Conservation (phyloP, 2,888 invertebrate species). For the Eutolmus rufibarbis region DNA sequence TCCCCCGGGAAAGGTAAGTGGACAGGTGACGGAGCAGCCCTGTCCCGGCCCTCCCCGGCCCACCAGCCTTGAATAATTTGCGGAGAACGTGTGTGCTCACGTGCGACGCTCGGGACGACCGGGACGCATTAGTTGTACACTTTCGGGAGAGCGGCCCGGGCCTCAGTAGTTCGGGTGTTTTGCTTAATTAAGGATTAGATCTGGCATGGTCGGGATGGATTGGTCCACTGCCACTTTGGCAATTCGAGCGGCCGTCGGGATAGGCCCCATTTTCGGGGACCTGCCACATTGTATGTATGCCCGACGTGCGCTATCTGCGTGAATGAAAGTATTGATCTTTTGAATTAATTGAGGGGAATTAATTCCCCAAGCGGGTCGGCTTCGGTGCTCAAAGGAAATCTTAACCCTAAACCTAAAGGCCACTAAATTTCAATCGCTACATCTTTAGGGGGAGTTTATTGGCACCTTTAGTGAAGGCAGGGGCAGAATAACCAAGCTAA, state of each 20-base stretch:
- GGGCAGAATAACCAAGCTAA: background rate
- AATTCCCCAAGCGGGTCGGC: background rate
- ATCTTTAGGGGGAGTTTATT: background rate
- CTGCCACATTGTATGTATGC: background rate
- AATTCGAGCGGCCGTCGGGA: background rate
- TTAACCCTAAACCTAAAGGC: background rate
- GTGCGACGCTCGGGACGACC: background rate
- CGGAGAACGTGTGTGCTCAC: background rate
- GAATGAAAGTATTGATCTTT: background rate
- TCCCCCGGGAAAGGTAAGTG: background rate
- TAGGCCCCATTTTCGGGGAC: background rate
- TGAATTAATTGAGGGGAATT: slow-evolving; percentile 16
- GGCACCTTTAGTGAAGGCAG: background rate
- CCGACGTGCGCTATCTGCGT: background rate
- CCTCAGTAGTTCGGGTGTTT: background rate
- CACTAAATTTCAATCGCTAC: background rate
- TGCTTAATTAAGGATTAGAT: slow-evolving; percentile 16
- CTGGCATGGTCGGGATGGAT: background rate
- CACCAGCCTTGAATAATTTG: background rate
- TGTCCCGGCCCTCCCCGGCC: background rate
- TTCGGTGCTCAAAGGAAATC: background rate
- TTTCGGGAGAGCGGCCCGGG: background rate
- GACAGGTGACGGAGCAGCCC: background rate
- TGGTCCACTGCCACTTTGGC: background rate
- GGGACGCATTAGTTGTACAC: background rate